Conservation (phyloP, 2,888 invertebrate genomes). For the Lithophane socia region DNA sequence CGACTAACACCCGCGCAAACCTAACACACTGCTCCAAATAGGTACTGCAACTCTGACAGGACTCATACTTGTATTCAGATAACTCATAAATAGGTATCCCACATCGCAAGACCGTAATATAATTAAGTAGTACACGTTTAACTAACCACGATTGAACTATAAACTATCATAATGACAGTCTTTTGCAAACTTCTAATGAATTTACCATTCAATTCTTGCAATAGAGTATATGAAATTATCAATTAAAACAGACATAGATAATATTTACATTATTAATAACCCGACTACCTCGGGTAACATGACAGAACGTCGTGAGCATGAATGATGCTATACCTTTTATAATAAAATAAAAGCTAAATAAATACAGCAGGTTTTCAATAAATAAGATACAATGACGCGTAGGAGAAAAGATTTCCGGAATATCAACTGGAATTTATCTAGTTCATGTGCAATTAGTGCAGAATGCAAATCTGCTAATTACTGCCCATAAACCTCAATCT, state of each 20-base stretch:
- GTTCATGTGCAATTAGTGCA: slow-evolving; percentile 55
- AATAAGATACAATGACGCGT: background rate
- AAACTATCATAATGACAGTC: slow-evolving; percentile 28
- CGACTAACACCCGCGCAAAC: slow-evolving; percentile 35
- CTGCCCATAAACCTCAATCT: slow-evolving; percentile 73
- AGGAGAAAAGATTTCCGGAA: slow-evolving; percentile 31
- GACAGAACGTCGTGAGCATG: slow-evolving; percentile 24
- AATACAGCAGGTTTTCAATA: slow-evolving; percentile 17
- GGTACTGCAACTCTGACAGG: slow-evolving; percentile 20
- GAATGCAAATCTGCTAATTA: slow-evolving; percentile 68
- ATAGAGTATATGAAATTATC: slow-evolving; percentile 31
- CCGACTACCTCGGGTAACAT: slow-evolving; percentile 22
- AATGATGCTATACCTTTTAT: slow-evolving; percentile 11
- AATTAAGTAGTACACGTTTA: slow-evolving; percentile 35
- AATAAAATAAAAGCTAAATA: slow-evolving; percentile 14
- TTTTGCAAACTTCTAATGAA: slow-evolving; percentile 35
- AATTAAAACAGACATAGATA: slow-evolving; percentile 22
- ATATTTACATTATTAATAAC: slow-evolving; percentile 41
- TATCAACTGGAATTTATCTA: slow-evolving; percentile 33
- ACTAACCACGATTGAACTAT: slow-evolving; percentile 33
- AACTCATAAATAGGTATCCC: slow-evolving; percentile 27
- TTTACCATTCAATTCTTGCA: slow-evolving; percentile 34
- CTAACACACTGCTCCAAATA: slow-evolving; percentile 30
- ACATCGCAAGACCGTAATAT: slow-evolving; percentile 16
- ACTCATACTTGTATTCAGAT: slow-evolving; percentile 16